Base-by-base conservation (phyloP, 1,140 invertebrate species). In the Daktulosphaira vitifoliae region DNA sequence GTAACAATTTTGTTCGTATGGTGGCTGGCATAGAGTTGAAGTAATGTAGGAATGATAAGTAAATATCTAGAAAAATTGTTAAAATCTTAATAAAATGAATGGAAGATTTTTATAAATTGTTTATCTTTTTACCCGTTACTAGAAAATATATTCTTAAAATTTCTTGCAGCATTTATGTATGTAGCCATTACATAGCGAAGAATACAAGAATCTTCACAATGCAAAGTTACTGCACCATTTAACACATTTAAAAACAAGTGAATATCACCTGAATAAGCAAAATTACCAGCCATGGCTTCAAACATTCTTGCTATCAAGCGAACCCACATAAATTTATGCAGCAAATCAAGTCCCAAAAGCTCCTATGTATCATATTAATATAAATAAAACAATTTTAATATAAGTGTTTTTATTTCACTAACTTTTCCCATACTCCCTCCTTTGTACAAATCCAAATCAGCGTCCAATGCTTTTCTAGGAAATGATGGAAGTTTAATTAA, bases 321-420 rank as follows among this genome's bases (percentile, higher is more conserved):
- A 1, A 96, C 90, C 96, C 96, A 99, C 83, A 94, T 93, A 72
- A 96, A 96, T 76, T 99, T 99, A 75, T 99, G 96, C 67, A 98
- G 79, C 0, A 96, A 90, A 76, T 99, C 96, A 66, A 99, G 77
- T 2, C 92, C 92, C 50, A 95, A 82, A 37, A 99, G 77, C 73
- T 96, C 92, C 84, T 88, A 68, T 67, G 68, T 8, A 23, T 51
- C 44, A 48, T 7, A n/a, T 48, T 5, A 48, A 48, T n/a, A n/a
- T n/a, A 9, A 39, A 39, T 8, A 39, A 39, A 39, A n/a, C n/a
- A 9, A 9, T 9, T 39, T 39, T n/a, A 39, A 39, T 39, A n/a
- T 39, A 9, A 39, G 8, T n/a, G n/a, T 39, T n/a, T 39, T 39
- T 39, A 9, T 39, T n/a, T n/a, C n/a, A 39, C 69, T 73, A 77